phyloP scores from a whole-genome alignment of 2,113 vertebrate species.

The Tragulus kanchil region DNA sequence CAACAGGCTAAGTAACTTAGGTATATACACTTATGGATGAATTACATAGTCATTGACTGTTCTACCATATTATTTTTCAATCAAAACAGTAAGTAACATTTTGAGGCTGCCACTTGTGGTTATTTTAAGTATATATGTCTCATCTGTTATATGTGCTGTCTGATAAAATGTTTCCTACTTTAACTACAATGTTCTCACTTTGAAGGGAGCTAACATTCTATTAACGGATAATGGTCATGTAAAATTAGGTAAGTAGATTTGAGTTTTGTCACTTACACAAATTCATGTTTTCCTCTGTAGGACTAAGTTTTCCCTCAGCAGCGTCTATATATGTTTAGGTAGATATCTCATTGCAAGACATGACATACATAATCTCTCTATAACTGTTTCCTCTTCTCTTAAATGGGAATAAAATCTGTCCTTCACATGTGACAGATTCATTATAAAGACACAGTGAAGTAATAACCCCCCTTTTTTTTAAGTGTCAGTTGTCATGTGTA shows the following conservation, averaged over 20 bases:
- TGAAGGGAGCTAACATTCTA: conserved; percentile 99
- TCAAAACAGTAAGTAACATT: too few species aligned
- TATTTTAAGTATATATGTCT: conserved; percentile 61
- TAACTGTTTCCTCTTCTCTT: neutral
- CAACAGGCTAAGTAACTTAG: neutral
- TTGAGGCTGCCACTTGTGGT: neutral
- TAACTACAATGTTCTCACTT: conserved; percentile 83
- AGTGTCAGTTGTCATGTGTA: neutral
- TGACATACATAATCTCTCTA: neutral
- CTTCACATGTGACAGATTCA: neutral
- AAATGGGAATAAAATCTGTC: neutral
- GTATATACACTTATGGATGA: neutral
- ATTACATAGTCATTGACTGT: neutral
- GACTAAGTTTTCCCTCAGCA: neutral
- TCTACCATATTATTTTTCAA: conserved; percentile 7
- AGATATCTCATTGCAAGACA: neutral
- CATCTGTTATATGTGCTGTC: neutral
- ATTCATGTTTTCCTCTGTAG: conserved; percentile 37
- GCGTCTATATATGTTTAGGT: neutral
- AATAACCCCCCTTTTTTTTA: neutral
- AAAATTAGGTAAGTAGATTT: conserved; percentile 94
- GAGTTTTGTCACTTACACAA: conserved; percentile 31
- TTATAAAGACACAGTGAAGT: neutral
- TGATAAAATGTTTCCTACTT: conserved; percentile 63
- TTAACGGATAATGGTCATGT: conserved; percentile 98